A percentile compares a stretch with the other conserved stretches of the same genome.
Evolutionary conservation across 2,797 vertebrate genomes (phyloP).

Genomic region (Selene dorsalis): DNA sequence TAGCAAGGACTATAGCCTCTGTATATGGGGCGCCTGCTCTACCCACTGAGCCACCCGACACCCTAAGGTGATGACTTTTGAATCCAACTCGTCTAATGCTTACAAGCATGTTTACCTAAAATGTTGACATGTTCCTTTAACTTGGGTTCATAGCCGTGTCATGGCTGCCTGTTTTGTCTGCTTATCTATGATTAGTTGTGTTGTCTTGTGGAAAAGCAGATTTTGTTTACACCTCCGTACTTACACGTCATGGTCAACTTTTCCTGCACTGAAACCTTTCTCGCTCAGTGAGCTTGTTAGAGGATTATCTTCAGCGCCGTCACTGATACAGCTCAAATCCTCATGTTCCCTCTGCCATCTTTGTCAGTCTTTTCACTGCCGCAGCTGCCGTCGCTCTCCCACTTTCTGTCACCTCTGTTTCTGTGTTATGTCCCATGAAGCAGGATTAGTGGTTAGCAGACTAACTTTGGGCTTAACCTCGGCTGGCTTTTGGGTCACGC

Average conservation of each 20-base stretch:
- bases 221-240: conserved; percentile 1
- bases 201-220: conserved; percentile 17
- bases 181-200: not conserved
- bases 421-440: conserved; percentile 50
- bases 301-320: conserved; percentile 64
- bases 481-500: conserved; percentile 25
- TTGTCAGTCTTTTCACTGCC: conserved; percentile 35
- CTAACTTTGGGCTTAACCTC: conserved; percentile 55
- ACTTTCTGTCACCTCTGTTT: conserved; percentile 58
- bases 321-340: conserved; percentile 54
- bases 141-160: not conserved
- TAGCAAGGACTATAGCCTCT: too few species aligned
- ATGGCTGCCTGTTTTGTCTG: not conserved
- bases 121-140: conserved; percentile 14
- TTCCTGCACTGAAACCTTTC: conserved; percentile 26
- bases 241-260: not conserved
- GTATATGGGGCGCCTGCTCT: too few species aligned
- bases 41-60: too few species aligned
- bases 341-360: conserved; percentile 33
- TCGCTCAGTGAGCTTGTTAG: conserved; percentile 42
- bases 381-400: conserved; percentile 24
- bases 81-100: not conserved
- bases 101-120: not conserved
- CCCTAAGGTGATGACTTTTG: too few species aligned
- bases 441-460: conserved; percentile 47